A percentile compares a stretch with the other conserved stretches of the same genome.
These are phyloP conservation scores for Crotalus helleri DNA, from an alignment of 2,113 vertebrate genomes.

Conservation along the genomic window DNA sequence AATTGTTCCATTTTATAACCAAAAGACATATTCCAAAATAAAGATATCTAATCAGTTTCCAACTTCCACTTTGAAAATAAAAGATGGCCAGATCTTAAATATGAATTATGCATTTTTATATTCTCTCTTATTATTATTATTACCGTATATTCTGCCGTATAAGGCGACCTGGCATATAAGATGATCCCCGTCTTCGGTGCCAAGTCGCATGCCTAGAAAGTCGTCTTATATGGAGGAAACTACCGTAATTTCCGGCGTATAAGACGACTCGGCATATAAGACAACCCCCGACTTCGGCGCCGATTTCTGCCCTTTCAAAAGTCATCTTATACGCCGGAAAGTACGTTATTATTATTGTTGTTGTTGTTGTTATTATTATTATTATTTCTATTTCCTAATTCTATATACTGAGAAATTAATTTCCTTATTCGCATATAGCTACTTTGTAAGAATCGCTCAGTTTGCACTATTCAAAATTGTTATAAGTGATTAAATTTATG, in stretches of 20 bases:
- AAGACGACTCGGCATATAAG: too few species aligned
- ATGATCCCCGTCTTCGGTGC: too few species aligned
- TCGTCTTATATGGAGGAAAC: too few species aligned
- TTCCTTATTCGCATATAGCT: not conserved
- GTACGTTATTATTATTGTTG: not conserved
- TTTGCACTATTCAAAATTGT: not conserved
- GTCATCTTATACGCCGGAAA: too few species aligned
- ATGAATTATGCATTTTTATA: not conserved
- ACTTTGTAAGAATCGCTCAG: not conserved
- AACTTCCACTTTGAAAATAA: not conserved
- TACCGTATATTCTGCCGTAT: too few species aligned
- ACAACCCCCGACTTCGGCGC: too few species aligned
- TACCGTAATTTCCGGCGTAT: too few species aligned
- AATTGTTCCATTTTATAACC: not conserved
- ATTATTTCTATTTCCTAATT: not conserved
- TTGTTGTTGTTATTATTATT: not conserved
- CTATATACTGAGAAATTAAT: not conserved
- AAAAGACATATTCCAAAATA: not conserved
- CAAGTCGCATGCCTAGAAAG: too few species aligned
- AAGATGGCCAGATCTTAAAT: not conserved
- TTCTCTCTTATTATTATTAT: not conserved
- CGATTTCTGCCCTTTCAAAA: too few species aligned
- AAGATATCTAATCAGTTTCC: not conserved
- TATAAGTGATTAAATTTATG: not conserved
- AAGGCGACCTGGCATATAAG: too few species aligned